phyloP scores from a whole-genome alignment of 2,888 invertebrate genomes.

The Drosophila cyrtoloma region DNA sequence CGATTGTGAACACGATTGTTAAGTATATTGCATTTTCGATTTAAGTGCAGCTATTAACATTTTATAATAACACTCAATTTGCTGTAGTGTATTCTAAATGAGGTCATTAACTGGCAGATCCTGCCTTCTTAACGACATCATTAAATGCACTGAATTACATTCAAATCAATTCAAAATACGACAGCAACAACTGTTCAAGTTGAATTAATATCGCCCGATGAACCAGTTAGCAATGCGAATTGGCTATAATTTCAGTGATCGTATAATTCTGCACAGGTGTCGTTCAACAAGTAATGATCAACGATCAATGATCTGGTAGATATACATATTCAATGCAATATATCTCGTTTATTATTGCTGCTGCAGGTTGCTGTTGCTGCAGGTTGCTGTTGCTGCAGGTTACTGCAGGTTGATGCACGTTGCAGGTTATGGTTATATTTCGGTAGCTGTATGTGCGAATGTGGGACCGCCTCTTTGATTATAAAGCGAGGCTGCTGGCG shows the following conservation, averaged over 20 bases:
- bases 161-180: slow-evolving; percentile 17
- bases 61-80: neutral
- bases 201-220: slow-evolving; percentile 34
- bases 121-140: slow-evolving; percentile 1
- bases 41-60: slow-evolving; percentile 1
- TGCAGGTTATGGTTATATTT: slow-evolving; percentile 36
- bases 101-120: neutral
- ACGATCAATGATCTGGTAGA: slow-evolving; percentile 9
- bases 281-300: slow-evolving; percentile 17
- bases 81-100: neutral
- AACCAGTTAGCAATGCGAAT: slow-evolving; percentile 50
- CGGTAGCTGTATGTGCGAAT: slow-evolving; percentile 73
- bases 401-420: slow-evolving; percentile 18
- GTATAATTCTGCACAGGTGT: slow-evolving; percentile 41
- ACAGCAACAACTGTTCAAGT: slow-evolving; percentile 8
- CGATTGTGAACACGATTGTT: neutral
- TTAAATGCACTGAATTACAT: slow-evolving; percentile 21
- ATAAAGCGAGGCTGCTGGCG: slow-evolving; percentile 45
- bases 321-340: slow-evolving; percentile 32
- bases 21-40: neutral
- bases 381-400: slow-evolving; percentile 1
- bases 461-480: slow-evolving; percentile 68
- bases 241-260: slow-evolving; percentile 29
- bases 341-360: slow-evolving; percentile 37
- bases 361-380: slow-evolving; percentile 7